These are phyloP conservation scores for Paramormyrops hopkinsi DNA, from an alignment of 2,797 vertebrate genomes.

Conservation along the genomic window DNA sequence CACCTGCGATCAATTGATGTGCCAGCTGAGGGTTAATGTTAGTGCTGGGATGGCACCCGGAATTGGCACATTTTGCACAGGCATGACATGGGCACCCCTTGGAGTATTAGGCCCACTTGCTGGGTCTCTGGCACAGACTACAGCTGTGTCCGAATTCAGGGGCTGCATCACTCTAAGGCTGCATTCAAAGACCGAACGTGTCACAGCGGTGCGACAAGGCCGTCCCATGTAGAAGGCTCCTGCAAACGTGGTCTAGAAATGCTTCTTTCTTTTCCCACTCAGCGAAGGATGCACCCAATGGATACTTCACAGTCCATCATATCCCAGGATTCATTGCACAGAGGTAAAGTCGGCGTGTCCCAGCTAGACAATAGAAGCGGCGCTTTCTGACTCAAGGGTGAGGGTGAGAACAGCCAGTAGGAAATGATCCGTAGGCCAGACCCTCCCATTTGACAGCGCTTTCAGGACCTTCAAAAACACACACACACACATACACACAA, in stretches of 20 bases:
- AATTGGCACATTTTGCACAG: not conserved
- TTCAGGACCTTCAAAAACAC: not conserved
- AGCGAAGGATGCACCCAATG: not conserved
- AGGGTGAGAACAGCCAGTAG: not conserved
- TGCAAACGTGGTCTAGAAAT: too few species aligned
- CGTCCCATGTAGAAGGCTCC: too few species aligned
- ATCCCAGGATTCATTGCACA: not conserved
- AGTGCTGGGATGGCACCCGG: not conserved
- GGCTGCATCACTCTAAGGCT: too few species aligned
- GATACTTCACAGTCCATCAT: not conserved
- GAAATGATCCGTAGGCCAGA: not conserved
- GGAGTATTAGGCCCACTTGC: too few species aligned
- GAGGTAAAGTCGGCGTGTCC: not conserved
- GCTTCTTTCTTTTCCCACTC: too few species aligned
- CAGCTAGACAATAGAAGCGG: not conserved
- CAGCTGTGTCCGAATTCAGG: too few species aligned
- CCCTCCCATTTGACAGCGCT: not conserved
- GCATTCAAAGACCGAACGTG: too few species aligned
- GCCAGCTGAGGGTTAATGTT: not conserved
- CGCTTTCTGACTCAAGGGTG: not conserved
- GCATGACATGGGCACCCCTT: not conserved
- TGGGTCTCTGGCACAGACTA: not conserved
- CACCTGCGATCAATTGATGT: not conserved
- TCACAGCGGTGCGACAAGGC: too few species aligned
- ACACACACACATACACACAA: not conserved